Evolutionary conservation across 2,113 vertebrate species (phyloP), one percentile per base, ranked within the genome.

Genomic region (rat (Rattus norvegicus)): DNA sequence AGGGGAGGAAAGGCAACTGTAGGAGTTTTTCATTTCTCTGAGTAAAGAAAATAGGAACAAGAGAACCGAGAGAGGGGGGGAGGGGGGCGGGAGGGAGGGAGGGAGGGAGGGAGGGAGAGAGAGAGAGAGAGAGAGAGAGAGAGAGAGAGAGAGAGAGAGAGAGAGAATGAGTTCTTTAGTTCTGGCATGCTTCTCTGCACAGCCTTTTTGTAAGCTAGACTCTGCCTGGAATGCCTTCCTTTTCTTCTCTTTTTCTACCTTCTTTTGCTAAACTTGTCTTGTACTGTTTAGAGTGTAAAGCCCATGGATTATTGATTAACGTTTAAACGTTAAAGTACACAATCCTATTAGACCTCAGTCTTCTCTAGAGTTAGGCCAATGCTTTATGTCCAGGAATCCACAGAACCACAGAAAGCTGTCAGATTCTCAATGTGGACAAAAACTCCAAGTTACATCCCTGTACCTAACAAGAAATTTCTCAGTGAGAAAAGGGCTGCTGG

Each of bases 391-490:
- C 19, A 19, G 7, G 36, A 63, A 33, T 47, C 13, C 5, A 43
- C 19, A 76, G 56, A 56, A 20, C 84, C 36, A 43, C 39, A 67
- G 47, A 81, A 75, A 28, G 49, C 14, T 22, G 72, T 75, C 63
- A 47, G 24, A 80, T 26, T 16, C 39, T 73, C 6, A 17, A 0
- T 70, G 28, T 90, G n/a, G 13, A n/a, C 73, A 20, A 52, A 72
- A 88, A 93, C 49, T 39, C 93, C 80, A 75, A 80, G 33, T 92
- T 72, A 39, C 19, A 30, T 86, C n/a, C 54, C 39, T 92, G 39
- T 12, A 84, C 72, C 24, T 47, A 54, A 56, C 14, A 87, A 90
- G 30, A 61, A 47, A 81, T 81, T 72, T 12, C 54, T 16, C 63
- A 54, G n/a, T 49, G 14, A 36, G 19, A 90, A 33, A 84, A 73